Percentiles rank a stretch among this genome's conserved stretches.
Evolutionary conservation across 2,113 vertebrate species (phyloP).

Genomic region (Lonchura striata): DNA sequence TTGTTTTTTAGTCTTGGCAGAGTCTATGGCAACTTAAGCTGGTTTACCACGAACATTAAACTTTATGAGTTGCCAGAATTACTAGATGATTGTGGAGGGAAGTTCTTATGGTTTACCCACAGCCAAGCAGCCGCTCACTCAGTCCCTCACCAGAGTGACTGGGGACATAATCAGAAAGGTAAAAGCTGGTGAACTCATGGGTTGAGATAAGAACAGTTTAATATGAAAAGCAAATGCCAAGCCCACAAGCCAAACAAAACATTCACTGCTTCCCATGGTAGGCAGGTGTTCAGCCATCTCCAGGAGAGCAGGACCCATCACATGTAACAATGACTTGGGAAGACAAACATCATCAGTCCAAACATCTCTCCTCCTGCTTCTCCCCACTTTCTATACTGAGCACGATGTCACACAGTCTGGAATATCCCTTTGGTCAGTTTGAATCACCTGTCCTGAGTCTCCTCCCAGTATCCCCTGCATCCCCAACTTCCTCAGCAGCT

Average conservation of each 20-base stretch:
- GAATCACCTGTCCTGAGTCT: not conserved
- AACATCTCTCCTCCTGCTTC: not conserved
- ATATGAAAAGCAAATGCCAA: not conserved
- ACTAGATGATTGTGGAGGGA: not conserved
- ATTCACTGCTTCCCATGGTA: not conserved
- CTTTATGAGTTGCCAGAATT: not conserved
- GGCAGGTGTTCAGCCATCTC: not conserved
- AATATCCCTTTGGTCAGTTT: not conserved
- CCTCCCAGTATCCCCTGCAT: fast-evolving
- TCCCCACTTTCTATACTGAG: not conserved
- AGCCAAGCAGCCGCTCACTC: not conserved
- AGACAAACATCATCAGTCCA: not conserved
- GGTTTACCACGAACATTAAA: not conserved
- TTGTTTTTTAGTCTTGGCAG: not conserved
- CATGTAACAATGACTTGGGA: fast-evolving
- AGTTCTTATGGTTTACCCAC: not conserved
- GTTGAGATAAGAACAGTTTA: not conserved
- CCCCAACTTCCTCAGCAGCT: not conserved
- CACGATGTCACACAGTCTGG: not conserved
- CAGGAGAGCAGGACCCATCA: not conserved
- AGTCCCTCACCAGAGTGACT: not conserved
- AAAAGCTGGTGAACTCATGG: not conserved
- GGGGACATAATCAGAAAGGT: not conserved
- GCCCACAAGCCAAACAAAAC: not conserved
- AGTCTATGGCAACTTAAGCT: not conserved